Evolutionary conservation across 2,888 invertebrate species (phyloP).

Genomic region (Hymenopus coronatus): DNA sequence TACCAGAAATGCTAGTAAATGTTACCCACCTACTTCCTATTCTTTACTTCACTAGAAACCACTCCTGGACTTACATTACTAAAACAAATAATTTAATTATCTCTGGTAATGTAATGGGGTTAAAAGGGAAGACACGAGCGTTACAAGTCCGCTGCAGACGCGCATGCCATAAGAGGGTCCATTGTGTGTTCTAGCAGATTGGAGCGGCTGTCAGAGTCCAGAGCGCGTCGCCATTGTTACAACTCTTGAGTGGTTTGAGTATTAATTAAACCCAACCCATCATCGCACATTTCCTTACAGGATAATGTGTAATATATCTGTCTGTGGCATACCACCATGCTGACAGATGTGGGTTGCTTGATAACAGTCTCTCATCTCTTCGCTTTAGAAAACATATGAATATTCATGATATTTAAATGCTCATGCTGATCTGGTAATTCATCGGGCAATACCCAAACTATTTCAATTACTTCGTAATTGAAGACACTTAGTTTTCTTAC

Average conservation of each 20-base stretch:
- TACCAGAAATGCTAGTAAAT: no score
- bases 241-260: background rate
- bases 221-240: background rate
- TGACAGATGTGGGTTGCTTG: background rate
- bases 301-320: background rate
- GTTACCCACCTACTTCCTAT: no score
- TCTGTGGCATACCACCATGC: background rate
- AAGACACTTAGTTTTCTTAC: no score
- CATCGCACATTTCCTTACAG: background rate
- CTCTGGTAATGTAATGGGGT: background rate
- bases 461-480: no score
- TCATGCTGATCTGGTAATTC: background rate
- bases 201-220: background rate
- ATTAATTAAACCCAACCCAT: conserved; percentile 1
- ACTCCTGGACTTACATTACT: background rate
- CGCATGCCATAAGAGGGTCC: background rate
- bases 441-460: background rate
- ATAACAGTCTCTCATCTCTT: background rate
- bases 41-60: background rate
- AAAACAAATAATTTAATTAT: background rate
- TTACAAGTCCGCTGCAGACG: background rate
- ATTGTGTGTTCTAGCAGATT: background rate
- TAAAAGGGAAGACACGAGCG: background rate
- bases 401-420: background rate
- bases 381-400: background rate